Percentiles rank a stretch among this genome's conserved stretches.
These are phyloP conservation scores for Pseudomyrmex cubaensis DNA, from an alignment of 1,140 invertebrate genomes.

Conservation along the genomic window DNA sequence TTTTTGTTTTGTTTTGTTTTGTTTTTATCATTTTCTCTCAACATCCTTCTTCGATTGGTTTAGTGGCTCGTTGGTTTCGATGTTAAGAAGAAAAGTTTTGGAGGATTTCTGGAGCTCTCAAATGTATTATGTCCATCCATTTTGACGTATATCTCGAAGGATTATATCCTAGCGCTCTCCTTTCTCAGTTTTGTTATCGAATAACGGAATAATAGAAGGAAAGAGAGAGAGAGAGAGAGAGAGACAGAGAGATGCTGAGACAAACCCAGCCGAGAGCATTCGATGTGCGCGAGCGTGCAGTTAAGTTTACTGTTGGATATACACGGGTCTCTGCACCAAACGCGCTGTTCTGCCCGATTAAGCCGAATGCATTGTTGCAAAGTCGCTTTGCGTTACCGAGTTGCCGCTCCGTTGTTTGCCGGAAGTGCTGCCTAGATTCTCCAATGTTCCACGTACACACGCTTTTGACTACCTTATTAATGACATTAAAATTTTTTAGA, in stretches of 20 bases:
- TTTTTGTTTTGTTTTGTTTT: too few relatives aligned
- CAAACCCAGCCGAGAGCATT: constrained; percentile 3
- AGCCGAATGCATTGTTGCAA: constrained; percentile 57
- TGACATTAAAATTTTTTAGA: background rate
- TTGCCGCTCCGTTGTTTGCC: constrained; percentile 49
- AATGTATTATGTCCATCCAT: constrained; percentile 10
- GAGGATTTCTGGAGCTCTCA: background rate
- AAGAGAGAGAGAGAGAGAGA: background rate
- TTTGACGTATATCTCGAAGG: background rate
- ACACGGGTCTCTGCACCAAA: constrained; percentile 20
- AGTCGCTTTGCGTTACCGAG: constrained; percentile 50
- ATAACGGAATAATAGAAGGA: too few relatives aligned
- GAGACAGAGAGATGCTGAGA: background rate
- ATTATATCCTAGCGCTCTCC: background rate
- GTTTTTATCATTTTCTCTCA: too few relatives aligned
- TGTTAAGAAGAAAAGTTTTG: background rate
- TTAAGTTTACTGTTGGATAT: constrained; percentile 23
- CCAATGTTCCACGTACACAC: constrained; percentile 20
- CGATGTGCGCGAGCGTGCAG: constrained; percentile 38
- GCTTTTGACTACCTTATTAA: constrained; percentile 31
- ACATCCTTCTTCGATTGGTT: too few relatives aligned
- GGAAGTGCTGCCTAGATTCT: constrained; percentile 42
- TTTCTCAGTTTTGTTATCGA: background rate
- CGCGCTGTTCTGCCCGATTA: constrained; percentile 62
- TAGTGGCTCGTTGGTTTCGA: too few relatives aligned